A percentile compares a stretch with the other conserved stretches of the same genome.
These are phyloP conservation scores for Eristalis arbustorum DNA, from an alignment of 2,888 invertebrate species.

Conservation along the genomic window DNA sequence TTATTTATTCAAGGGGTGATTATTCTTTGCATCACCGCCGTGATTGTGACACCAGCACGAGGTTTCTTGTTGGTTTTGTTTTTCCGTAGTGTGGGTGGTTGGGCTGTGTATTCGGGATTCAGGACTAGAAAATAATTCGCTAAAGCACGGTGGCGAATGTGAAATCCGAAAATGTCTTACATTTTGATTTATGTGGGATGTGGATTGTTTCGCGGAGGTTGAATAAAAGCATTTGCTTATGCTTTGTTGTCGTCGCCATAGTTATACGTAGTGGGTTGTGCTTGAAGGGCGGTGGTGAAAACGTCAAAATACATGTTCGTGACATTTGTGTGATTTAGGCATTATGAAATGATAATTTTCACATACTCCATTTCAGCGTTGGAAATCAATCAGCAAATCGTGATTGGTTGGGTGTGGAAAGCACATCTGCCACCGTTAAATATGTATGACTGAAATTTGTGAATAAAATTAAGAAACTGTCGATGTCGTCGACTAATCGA, in stretches of 20 bases:
- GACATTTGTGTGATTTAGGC: constrained; percentile 67
- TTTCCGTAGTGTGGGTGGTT: constrained; percentile 12
- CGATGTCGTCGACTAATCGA: too few relatives aligned
- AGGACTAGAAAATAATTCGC: constrained; percentile 56
- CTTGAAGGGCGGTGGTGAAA: constrained; percentile 11
- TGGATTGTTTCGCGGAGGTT: constrained; percentile 58
- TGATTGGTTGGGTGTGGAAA: not conserved
- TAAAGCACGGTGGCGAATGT: constrained; percentile 58
- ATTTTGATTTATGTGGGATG: constrained; percentile 64
- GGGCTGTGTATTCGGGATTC: not conserved
- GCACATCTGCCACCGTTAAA: too few relatives aligned
- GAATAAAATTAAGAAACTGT: too few relatives aligned
- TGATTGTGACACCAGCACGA: constrained; percentile 68
- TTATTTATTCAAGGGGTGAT: constrained; percentile 72
- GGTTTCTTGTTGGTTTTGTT: constrained; percentile 56
- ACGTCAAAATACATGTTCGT: constrained; percentile 65
- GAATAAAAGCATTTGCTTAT: constrained; percentile 60
- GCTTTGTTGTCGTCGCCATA: constrained; percentile 20
- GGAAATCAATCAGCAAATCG: not conserved
- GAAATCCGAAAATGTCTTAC: constrained; percentile 58
- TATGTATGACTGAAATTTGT: too few relatives aligned
- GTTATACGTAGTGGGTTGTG: constrained; percentile 39
- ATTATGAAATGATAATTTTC: constrained; percentile 8
- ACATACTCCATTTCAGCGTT: not conserved
- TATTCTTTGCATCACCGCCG: constrained; percentile 67